Conservation (phyloP, 2,888 invertebrate genomes). For the Harmothoe impar region DNA sequence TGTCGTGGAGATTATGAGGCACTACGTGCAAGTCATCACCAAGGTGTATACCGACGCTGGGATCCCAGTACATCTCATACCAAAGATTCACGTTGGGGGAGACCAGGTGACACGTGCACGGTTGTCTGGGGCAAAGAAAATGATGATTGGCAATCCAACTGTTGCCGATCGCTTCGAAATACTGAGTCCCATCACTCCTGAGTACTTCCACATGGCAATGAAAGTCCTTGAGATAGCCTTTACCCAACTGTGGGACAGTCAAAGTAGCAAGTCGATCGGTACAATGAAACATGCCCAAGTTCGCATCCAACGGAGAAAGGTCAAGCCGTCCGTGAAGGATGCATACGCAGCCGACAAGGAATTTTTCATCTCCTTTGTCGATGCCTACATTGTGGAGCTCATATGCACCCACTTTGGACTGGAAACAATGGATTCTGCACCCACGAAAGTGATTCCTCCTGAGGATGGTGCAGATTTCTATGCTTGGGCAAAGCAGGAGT, state of each 20-base stretch:
- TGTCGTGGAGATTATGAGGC: no score
- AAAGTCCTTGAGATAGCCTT: slow-evolving; percentile 65
- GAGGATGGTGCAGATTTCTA: background rate
- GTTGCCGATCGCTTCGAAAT: slow-evolving; percentile 64
- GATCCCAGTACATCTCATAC: background rate
- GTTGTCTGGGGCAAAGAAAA: slow-evolving; percentile 67
- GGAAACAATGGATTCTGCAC: background rate
- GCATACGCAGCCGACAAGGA: slow-evolving; percentile 69
- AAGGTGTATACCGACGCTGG: no score
- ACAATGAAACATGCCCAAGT: slow-evolving; percentile 67
- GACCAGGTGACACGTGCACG: slow-evolving; percentile 69
- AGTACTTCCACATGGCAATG: slow-evolving; percentile 70
- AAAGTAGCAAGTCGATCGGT: slow-evolving; percentile 65
- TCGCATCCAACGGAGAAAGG: slow-evolving; percentile 65
- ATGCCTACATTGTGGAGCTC: slow-evolving; percentile 67
- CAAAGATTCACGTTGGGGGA: slow-evolving; percentile 68
- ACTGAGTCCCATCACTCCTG: slow-evolving; percentile 66
- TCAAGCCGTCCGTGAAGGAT: slow-evolving; percentile 66
- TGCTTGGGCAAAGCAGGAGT: background rate
- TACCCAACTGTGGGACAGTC: slow-evolving; percentile 65
- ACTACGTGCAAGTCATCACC: no score
- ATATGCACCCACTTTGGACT: slow-evolving; percentile 68
- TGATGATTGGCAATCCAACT: background rate
- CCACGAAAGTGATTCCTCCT: background rate
- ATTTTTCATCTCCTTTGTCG: slow-evolving; percentile 65